Base-by-base conservation (phyloP, 2,888 invertebrate genomes). In the Herminia tarsipennalis region DNA sequence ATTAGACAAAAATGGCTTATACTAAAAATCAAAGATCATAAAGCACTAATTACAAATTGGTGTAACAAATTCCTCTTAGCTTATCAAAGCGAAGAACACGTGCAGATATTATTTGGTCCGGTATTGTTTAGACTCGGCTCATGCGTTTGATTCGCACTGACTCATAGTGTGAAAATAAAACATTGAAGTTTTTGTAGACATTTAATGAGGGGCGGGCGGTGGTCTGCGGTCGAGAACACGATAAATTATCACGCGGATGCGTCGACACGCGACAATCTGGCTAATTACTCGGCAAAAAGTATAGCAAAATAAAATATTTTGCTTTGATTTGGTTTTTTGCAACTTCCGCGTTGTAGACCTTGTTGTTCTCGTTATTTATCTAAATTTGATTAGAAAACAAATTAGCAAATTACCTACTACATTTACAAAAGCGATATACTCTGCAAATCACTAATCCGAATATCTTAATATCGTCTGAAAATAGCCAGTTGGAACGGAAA, bases 201-300 rank as follows among this genome's bases (percentile, higher is more conserved):
- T 57, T 64, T 86, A 81, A 86, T 85, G 81, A 86, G 83, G 69
- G 62, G 73, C 76, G 71, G 72, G 64, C 68, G 70, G 70, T 74
- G 73, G 62, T 69, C 71, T 72, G 70, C 62, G 53, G 56, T 52
- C 55, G 63, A 61, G 50, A 77, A 49, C 55, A 60, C 66, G 52
- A 79, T 84, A 81, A 81, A 78, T 81, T 74, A 78, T 61, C 66
- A 72, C 62, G 53, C 74, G 76, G 77, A 86, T 80, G 78, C 76
- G 80, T 66, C 65, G 70, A 73, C 79, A 80, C 77, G 73, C 80
- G 80, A 76, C 78, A 56, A 59, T 50, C 45, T 54, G 53, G 54
- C 62, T 67, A 65, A 66, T 70, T 66, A 49, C 56, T 33, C 3
- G 10, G 22, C 36, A 30, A 45, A 44, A 58, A 35, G 25, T 1